These are phyloP conservation scores for Cheilinus undulatus DNA, from an alignment of 2,113 vertebrate genomes.

Conservation along the genomic window DNA sequence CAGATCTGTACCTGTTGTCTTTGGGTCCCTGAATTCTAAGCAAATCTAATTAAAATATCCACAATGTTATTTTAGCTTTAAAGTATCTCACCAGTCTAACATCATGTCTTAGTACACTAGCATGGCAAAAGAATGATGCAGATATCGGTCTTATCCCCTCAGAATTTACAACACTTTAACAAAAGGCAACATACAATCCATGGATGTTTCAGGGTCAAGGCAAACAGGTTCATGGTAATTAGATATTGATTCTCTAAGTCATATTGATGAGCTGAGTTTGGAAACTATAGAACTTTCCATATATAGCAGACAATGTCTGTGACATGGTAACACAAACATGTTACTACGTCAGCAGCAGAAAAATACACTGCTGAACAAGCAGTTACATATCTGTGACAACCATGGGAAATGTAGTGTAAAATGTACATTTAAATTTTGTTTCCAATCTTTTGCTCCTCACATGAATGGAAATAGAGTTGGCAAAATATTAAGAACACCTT, in stretches of 20 bases:
- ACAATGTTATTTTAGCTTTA: too few relatives aligned
- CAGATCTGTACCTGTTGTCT: too few relatives aligned
- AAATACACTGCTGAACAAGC: background rate
- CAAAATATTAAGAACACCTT: too few relatives aligned
- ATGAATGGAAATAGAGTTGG: too few relatives aligned
- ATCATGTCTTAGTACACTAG: too few relatives aligned
- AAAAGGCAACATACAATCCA: constrained; percentile 5
- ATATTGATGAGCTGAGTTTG: constrained; percentile 39
- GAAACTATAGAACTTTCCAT: constrained; percentile 56
- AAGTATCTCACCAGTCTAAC: too few relatives aligned
- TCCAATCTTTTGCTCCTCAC: too few relatives aligned
- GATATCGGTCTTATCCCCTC: background rate
- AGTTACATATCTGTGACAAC: background rate
- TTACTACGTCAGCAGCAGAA: background rate
- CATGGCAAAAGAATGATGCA: too few relatives aligned
- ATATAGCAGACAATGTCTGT: background rate
- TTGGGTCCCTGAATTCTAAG: too few relatives aligned
- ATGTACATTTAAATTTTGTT: background rate
- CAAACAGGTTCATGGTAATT: constrained; percentile 23
- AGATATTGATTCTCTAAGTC: constrained; percentile 34
- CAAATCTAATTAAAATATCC: too few relatives aligned
- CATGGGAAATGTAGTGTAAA: background rate
- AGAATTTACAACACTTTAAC: background rate
- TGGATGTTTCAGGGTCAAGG: background rate
- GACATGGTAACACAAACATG: background rate